Evolutionary conservation across 2,888 invertebrate genomes (phyloP).

Genomic region (Hyposoter dolosus): DNA sequence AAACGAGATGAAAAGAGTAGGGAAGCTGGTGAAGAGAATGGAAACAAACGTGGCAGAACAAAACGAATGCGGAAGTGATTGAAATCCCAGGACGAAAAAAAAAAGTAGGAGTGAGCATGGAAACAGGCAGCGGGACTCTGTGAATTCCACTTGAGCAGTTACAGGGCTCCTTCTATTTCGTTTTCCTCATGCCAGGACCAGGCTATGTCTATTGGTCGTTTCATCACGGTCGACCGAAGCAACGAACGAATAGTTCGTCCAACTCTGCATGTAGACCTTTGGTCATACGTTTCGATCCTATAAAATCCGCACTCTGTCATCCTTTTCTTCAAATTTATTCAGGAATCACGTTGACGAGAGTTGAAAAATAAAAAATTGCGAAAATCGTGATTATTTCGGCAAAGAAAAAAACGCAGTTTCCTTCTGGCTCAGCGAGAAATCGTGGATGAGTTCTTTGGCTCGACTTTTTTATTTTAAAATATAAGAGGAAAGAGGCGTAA

Average conservation of each 20-base stretch:
- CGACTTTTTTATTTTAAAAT: not conserved
- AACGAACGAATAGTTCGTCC: conserved; percentile 47
- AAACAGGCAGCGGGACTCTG: conserved; percentile 31
- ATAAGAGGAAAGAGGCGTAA: not conserved
- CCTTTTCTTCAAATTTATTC: not conserved
- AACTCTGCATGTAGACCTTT: conserved; percentile 16
- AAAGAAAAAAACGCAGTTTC: not conserved
- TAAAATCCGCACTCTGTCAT: conserved; percentile 29
- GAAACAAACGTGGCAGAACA: conserved; percentile 28
- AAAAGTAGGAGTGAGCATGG: conserved; percentile 23
- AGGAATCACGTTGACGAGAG: not conserved
- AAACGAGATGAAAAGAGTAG: not conserved
- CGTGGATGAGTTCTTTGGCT: conserved; percentile 8
- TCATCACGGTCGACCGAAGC: conserved; percentile 41
- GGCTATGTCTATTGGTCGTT: conserved; percentile 7
- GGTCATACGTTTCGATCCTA: conserved; percentile 51
- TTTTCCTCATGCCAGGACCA: conserved; percentile 13
- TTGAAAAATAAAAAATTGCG: not conserved
- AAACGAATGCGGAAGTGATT: conserved; percentile 38
- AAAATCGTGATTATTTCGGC: not conserved
- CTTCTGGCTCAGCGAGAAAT: conserved; percentile 11
- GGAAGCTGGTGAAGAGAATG: not conserved
- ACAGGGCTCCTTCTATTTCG: conserved; percentile 14
- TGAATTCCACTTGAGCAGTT: conserved; percentile 53
- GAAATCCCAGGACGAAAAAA: conserved; percentile 36